Percentiles rank a stretch among this genome's conserved stretches.
These are phyloP conservation scores for Cartodere bifasciata DNA, from an alignment of 2,888 invertebrate genomes.

Conservation along the genomic window DNA sequence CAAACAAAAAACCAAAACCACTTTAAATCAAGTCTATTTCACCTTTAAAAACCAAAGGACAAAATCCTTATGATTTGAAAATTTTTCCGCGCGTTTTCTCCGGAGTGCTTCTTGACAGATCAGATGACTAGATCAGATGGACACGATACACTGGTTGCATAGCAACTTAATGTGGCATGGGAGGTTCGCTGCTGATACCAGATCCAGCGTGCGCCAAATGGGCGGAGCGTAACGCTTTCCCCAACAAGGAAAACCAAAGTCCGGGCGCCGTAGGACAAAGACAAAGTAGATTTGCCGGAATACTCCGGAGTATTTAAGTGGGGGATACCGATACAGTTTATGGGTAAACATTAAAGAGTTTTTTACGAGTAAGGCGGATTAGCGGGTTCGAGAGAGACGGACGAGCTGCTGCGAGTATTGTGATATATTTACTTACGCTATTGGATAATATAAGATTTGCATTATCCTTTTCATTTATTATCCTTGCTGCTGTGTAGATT, in stretches of 20 bases:
- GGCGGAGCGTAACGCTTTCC: constrained; percentile 8
- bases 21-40: constrained; percentile 2
- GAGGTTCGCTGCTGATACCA: constrained; percentile 21
- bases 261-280: constrained; percentile 7
- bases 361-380: constrained; percentile 26
- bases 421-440: constrained; percentile 27
- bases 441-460: constrained; percentile 23
- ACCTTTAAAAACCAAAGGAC: background rate
- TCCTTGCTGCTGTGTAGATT: constrained; percentile 17
- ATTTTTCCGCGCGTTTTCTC: too few species aligned
- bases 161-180: too few species aligned
- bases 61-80: constrained; percentile 4
- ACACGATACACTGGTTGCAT: constrained; percentile 28
- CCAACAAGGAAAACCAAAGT: background rate
- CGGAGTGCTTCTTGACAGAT: too few species aligned
- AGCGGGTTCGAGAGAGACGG: constrained; percentile 14
- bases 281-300: constrained; percentile 17
- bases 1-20: constrained; percentile 4
- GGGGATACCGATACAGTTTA: constrained; percentile 34
- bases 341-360: constrained; percentile 35
- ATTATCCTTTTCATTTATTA: constrained; percentile 24
- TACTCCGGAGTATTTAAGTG: constrained; percentile 28
- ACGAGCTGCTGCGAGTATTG: constrained; percentile 22
- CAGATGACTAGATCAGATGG: too few species aligned
- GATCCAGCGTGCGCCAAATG: constrained; percentile 5